A percentile compares a stretch with the other conserved stretches of the same genome.
Conservation (phyloP, 2,888 invertebrate genomes). For the Stenodera caucasica region DNA sequence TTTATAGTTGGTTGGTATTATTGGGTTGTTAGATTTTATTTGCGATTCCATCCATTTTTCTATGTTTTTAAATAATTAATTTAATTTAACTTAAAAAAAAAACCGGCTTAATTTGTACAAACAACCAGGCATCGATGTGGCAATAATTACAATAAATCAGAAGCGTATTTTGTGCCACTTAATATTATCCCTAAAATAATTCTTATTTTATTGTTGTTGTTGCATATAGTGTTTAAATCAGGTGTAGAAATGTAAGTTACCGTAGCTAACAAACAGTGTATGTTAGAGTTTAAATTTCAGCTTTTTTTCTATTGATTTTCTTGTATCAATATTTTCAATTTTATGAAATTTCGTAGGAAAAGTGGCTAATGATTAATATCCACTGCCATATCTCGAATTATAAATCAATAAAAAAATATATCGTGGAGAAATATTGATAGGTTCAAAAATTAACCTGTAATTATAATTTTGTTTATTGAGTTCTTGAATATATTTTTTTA, state of each 20-base stretch:
- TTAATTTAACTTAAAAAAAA: not conserved
- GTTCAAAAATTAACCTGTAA: slow-evolving; percentile 5
- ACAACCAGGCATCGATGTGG: not conserved
- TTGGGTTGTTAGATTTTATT: slow-evolving; percentile 2
- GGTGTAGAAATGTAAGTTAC: slow-evolving; percentile 8
- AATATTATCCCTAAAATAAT: not conserved
- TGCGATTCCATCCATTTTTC: slow-evolving; percentile 4
- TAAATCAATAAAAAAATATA: slow-evolving; percentile 10
- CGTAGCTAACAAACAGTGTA: not conserved
- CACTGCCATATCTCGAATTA: slow-evolving; percentile 24
- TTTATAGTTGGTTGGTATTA: not conserved
- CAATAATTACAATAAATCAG: not conserved
- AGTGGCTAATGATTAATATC: slow-evolving; percentile 18
- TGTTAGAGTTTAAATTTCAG: not conserved
- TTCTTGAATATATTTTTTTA: slow-evolving; percentile 29
- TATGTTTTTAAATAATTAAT: not conserved
- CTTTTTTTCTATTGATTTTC: not conserved
- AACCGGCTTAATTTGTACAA: not conserved
- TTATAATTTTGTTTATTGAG: slow-evolving; percentile 20
- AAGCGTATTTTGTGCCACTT: not conserved
- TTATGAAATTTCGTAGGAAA: not conserved
- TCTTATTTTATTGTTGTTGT: slow-evolving; percentile 4
- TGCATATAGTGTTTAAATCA: slow-evolving; percentile 8
- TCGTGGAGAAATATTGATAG: not conserved
- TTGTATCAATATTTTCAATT: not conserved